Conservation (phyloP, 2,888 invertebrate genomes). For the Leucozona laternaria region DNA sequence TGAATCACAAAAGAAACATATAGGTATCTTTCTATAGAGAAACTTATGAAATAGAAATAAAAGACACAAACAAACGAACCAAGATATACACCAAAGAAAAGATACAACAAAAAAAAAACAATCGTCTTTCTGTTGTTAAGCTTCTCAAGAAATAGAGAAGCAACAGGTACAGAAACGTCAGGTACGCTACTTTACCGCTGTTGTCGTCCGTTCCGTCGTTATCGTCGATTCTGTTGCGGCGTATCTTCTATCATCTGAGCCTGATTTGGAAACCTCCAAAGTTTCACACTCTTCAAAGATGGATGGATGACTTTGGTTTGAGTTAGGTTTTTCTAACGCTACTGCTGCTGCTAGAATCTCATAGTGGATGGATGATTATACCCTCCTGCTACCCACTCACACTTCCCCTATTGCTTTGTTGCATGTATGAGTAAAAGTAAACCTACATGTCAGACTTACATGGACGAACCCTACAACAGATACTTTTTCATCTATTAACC, state of each 20-base stretch:
- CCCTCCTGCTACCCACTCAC: not conserved
- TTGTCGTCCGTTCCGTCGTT: conserved; percentile 42
- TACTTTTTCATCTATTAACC: conserved; percentile 66
- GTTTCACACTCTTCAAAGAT: conserved; percentile 61
- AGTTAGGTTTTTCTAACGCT: conserved; percentile 44
- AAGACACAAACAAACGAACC: conserved; percentile 28
- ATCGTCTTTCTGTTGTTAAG: conserved; percentile 44
- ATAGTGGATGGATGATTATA: not conserved
- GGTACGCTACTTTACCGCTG: conserved; percentile 60
- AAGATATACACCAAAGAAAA: conserved; percentile 2
- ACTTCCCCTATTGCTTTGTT: not conserved
- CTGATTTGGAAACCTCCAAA: conserved; percentile 73
- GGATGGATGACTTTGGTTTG: conserved; percentile 46
- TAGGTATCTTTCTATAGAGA: no score
- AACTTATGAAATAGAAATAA: conserved; percentile 64
- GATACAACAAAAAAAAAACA: conserved; percentile 22
- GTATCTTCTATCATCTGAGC: conserved; percentile 52
- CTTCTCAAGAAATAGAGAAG: conserved; percentile 50
- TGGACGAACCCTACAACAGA: conserved; percentile 67
- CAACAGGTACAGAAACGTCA: conserved; percentile 70
- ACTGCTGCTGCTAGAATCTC: conserved; percentile 12
- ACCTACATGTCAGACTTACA: conserved; percentile 58
- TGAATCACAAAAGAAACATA: no score
- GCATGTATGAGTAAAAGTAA: conserved; percentile 59
- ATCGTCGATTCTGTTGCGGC: not conserved